Base-by-base conservation (phyloP, 2,888 invertebrate genomes). In the Scaptomyza flava region DNA sequence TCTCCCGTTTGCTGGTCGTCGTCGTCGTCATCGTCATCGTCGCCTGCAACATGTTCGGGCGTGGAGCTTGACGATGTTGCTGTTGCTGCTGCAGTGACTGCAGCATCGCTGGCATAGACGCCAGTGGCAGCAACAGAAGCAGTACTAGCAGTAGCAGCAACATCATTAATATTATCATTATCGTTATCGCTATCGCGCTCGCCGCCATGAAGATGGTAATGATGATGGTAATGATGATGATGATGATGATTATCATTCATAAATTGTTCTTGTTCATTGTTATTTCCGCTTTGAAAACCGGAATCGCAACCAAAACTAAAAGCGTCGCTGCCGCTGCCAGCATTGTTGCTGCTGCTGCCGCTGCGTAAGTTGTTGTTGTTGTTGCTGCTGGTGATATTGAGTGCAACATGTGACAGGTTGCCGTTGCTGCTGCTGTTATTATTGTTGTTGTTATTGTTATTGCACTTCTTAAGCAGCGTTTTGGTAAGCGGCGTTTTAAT, bases 401-500 rank as follows among this genome's bases (percentile, higher is more conserved):
- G 57, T 56, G 65, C 72, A 61, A 56, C 54, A 66, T 75, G 76
- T 52, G 59, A 46, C 67, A 74, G 60, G 54, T 65, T 89, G 69
- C 90, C 89, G 14, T 81, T 67, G 62, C 45, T 61, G 57, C 12
- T 74, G 58, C 17, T 27, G 27, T 27, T 27, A 27, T 27, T 72
- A 47, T 14, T 38, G 38, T 8, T 38, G 51, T 33, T 68, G 51
- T 53, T 60, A 52, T 59, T 69, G 63, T 48, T 68, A 50, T 60
- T 84, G 70, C 87, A 89, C 75, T 90, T 90, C 68, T 89, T 89
- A 12, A 90, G 77, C 53, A 90, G 65, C 47, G 90, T 90, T 62
- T 89, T 90, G 45, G 75, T 90, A 9, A 90, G 68, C 52, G 90
- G 90, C 36, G 86, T 87, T 63, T 89, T 90, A 43, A 90, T 90